Evolutionary conservation across 2,888 invertebrate species (phyloP), one percentile per base, ranked within the genome.

Genomic region (Pimpla rufipes): DNA sequence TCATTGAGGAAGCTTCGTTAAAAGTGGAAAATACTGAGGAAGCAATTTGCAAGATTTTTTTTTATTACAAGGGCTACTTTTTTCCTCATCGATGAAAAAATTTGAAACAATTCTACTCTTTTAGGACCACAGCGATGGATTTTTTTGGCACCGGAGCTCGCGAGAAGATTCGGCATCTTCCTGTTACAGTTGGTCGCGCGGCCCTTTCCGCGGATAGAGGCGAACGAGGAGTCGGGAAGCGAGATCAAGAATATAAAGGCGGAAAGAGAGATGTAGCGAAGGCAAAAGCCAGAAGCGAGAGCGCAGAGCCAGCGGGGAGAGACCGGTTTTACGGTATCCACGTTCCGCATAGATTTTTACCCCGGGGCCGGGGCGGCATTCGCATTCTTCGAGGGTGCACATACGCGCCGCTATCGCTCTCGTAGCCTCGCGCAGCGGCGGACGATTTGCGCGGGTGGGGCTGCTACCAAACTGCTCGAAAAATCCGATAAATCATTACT

Each of bases 261-360:
- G 13, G 64, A 70, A 42, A 74, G 59, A 64, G 42, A 79, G 66
- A 42, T 50, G 67, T 42, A 71, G 68, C 18, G 37, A 50, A 29
- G 40, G 10, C 37, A 45, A 59, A 55, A 50, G 45, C 59, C 42
- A 59, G 52, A 37, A 62, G 66, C 57, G 57, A 35, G 45, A 62
- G 40, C 79, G 76, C 52, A 64, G 76, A 29, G 29, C 29, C 29
- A 29, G 29, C 76, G 76, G 67, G 83, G 71, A 79, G 73, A 83
- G 82, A 85, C 85, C 85, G 85, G 85, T 85, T 85, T 85, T 82
- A 85, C 85, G 85, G 85, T 85, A 83, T 83, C 79, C 83, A 79
- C 83, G 83, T 83, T 83, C 83, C 83, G 83, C 79, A 79, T 83
- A 83, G 83, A 83, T 83, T 83, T 83, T 83, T 83, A 79, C 79